Conservation (phyloP, 2,797 vertebrate species). For the Pseudochromis fuscus region DNA sequence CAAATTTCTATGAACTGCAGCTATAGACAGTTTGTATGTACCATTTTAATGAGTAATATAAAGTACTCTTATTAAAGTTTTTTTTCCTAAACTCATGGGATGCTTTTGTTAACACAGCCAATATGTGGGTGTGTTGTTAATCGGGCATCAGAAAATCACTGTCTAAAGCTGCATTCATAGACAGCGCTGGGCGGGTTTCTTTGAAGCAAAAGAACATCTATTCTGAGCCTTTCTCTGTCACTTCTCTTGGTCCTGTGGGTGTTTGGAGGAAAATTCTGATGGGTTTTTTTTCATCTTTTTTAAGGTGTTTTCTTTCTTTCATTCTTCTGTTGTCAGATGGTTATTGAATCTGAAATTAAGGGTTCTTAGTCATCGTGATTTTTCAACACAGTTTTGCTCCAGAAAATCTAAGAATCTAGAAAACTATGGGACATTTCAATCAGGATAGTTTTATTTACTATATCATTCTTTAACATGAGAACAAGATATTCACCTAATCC, state of each 20-base stretch:
- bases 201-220: constrained; percentile 29
- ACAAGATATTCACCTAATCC: background rate
- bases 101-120: constrained; percentile 21
- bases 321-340: constrained; percentile 46
- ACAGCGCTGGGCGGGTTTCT: constrained; percentile 26
- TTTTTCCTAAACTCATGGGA: background rate
- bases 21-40: background rate
- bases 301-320: constrained; percentile 36
- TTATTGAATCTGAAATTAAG: constrained; percentile 16
- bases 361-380: constrained; percentile 6
- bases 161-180: constrained; percentile 56
- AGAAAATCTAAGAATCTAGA: constrained; percentile 1
- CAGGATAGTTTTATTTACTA: background rate
- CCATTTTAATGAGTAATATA: background rate
- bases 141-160: constrained; percentile 35
- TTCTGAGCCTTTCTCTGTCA: constrained; percentile 45
- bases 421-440: no score
- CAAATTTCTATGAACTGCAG: constrained; percentile 25
- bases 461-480: background rate
- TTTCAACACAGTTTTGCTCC: constrained; percentile 5
- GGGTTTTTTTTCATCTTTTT: constrained; percentile 4
- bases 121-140: constrained; percentile 41
- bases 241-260: constrained; percentile 52
- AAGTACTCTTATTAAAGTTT: constrained; percentile 9
- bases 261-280: constrained; percentile 30